Evolutionary conservation across 2,888 invertebrate species (phyloP).

Genomic region (Helicoverpa assulta): DNA sequence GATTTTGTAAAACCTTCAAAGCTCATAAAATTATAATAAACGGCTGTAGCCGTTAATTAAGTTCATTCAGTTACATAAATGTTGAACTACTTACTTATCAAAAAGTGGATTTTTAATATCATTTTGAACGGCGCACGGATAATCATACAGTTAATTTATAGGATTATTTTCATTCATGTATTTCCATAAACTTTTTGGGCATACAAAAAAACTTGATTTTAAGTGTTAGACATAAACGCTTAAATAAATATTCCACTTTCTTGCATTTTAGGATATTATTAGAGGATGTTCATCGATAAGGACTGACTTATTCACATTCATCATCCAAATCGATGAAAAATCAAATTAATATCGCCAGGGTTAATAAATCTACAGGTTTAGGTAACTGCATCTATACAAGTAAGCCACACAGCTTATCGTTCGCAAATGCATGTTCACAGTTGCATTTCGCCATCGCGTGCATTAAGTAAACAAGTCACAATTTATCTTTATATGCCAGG

Average conservation of each 20-base stretch:
- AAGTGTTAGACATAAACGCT: no score
- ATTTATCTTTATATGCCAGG: constrained; percentile 42
- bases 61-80: no score
- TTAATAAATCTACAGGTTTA: constrained; percentile 19
- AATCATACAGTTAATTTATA: no score
- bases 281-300: no score
- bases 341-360: neutral
- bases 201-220: no score
- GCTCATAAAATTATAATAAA: constrained; percentile 3
- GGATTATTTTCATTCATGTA: no score
- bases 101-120: no score
- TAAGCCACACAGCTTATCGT: neutral
- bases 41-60: no score
- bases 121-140: no score
- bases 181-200: no score
- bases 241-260: no score
- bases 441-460: constrained; percentile 39
- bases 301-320: neutral
- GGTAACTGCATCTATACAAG: constrained; percentile 14
- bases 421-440: constrained; percentile 3
- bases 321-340: neutral
- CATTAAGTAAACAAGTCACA: constrained; percentile 34
- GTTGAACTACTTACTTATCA: no score
- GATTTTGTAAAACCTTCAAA: neutral
- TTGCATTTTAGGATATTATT: neutral